phyloP scores from a whole-genome alignment of 2,797 vertebrate species.

The Allochrocebus solatus region DNA sequence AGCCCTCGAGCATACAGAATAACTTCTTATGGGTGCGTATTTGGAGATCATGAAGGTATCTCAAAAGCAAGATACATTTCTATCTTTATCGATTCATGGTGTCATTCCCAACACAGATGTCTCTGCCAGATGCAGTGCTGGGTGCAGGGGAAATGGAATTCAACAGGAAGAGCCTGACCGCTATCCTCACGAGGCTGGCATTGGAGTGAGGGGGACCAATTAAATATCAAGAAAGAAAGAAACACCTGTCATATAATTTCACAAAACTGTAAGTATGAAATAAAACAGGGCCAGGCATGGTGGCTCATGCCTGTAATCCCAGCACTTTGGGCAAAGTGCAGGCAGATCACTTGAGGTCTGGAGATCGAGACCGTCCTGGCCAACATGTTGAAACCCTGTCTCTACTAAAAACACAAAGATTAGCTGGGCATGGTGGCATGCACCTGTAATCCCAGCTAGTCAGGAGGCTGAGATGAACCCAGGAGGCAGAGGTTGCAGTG shows the following conservation, averaged over 20 bases:
- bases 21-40: not conserved
- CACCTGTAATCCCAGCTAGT: too few relatives aligned
- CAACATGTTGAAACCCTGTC: too few relatives aligned
- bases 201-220: too few relatives aligned
- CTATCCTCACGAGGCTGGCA: too few relatives aligned
- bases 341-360: too few relatives aligned
- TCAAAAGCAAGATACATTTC: not conserved
- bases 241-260: not conserved
- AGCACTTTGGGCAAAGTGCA: too few relatives aligned
- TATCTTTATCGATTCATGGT: not conserved
- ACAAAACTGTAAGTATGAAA: not conserved
- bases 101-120: rapidly evolving
- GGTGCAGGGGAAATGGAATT: not conserved
- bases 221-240: not conserved
- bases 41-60: not conserved
- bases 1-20: not conserved
- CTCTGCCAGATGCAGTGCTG: not conserved
- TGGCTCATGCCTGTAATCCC: too few relatives aligned
- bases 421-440: rapidly evolving
- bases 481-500: too few relatives aligned
- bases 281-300: too few relatives aligned
- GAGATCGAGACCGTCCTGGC: too few relatives aligned
- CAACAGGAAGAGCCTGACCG: not conserved
- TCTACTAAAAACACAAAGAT: too few relatives aligned
- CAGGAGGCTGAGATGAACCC: too few relatives aligned